These are phyloP conservation scores for Podabrus alpinus DNA, from an alignment of 2,888 invertebrate species.

Conservation along the genomic window DNA sequence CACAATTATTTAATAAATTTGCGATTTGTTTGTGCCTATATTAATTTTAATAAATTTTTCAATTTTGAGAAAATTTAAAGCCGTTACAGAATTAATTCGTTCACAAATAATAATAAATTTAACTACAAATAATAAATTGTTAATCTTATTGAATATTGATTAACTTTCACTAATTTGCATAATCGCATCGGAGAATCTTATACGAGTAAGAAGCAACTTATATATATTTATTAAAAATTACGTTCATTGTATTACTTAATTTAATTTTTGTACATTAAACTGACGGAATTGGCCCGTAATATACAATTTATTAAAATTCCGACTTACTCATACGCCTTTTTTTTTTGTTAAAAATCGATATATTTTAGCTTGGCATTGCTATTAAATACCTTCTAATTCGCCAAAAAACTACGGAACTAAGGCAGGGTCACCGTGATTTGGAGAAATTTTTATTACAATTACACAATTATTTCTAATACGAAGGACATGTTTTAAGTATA, in stretches of 20 bases:
- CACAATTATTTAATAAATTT: no score
- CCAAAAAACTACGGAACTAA: background rate
- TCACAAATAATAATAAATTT: no score
- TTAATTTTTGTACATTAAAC: background rate
- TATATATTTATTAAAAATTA: background rate
- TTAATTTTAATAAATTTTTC: no score
- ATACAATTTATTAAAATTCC: background rate
- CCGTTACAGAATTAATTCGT: no score
- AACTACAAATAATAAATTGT: no score
- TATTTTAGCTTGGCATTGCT: background rate
- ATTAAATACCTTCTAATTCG: background rate
- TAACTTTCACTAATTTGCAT: no score
- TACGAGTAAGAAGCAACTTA: no score
- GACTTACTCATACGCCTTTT: background rate
- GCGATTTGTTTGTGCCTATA: no score
- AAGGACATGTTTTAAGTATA: background rate
- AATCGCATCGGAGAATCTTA: no score
- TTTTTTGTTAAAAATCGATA: background rate
- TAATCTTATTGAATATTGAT: no score
- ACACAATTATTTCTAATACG: background rate
- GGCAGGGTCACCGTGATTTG: background rate
- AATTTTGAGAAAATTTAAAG: no score
- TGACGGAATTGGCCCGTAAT: background rate
- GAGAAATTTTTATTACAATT: background rate
- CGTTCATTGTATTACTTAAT: background rate